Evolutionary conservation across 1,140 invertebrate species (phyloP).

Genomic region (Halesus radiatus): DNA sequence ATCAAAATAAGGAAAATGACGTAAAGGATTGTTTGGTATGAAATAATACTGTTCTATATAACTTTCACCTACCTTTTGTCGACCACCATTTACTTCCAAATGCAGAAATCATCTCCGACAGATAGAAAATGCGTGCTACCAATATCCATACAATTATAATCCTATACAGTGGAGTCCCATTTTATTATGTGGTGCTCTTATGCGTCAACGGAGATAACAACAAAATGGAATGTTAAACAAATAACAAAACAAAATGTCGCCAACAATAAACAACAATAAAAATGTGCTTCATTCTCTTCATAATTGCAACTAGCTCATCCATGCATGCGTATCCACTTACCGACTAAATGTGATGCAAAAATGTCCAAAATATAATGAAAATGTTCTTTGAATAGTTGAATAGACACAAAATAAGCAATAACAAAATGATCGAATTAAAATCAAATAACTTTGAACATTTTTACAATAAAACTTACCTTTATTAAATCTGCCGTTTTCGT

Average conservation of each 20-base stretch:
- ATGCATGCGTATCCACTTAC: constrained; percentile 39
- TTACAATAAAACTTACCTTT: constrained; percentile 8
- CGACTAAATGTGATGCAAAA: not conserved
- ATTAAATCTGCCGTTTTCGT: not conserved
- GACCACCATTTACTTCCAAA: constrained; percentile 1
- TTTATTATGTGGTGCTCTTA: constrained; percentile 15
- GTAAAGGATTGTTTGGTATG: constrained; percentile 23
- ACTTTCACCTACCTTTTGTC: constrained; percentile 8
- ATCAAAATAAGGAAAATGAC: not conserved
- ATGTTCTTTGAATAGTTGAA: not conserved
- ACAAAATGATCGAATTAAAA: too few relatives aligned
- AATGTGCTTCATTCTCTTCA: constrained; percentile 44
- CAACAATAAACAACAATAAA: not conserved
- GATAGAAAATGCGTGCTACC: constrained; percentile 45
- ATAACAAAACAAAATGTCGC: constrained; percentile 28
- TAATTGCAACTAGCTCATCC: constrained; percentile 31
- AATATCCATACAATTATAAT: constrained; percentile 37
- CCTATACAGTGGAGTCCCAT: constrained; percentile 24
- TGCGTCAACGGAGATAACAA: constrained; percentile 20
- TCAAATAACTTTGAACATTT: constrained; percentile 6
- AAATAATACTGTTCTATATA: constrained; percentile 24
- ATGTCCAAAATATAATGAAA: not conserved
- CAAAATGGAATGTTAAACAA: constrained; percentile 3
- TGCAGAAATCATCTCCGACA: constrained; percentile 2
- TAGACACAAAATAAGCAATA: not conserved